These are phyloP conservation scores for Drosophila borborema DNA, from an alignment of 2,888 invertebrate species.

Conservation along the genomic window DNA sequence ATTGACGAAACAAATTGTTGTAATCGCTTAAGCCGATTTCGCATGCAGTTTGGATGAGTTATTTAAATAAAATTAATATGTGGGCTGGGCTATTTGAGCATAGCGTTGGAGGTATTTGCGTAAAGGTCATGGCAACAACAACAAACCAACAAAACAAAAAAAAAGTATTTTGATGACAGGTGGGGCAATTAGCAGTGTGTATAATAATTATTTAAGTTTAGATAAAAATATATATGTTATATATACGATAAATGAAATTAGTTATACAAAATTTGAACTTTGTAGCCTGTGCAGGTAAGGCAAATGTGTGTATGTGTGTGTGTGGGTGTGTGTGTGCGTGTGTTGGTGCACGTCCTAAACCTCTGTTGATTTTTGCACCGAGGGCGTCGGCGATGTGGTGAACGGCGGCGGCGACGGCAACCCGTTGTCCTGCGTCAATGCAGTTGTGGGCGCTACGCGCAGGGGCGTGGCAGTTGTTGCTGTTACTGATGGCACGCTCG, in stretches of 20 bases:
- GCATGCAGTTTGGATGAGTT: slow-evolving; percentile 21
- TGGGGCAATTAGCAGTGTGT: slow-evolving; percentile 36
- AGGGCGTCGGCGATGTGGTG: slow-evolving; percentile 84
- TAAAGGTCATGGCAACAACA: slow-evolving; percentile 54
- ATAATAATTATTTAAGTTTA: slow-evolving; percentile 41
- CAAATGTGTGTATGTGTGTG: slow-evolving; percentile 11
- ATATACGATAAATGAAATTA: slow-evolving; percentile 45
- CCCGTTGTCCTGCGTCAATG: slow-evolving; percentile 83
- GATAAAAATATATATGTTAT: slow-evolving; percentile 17
- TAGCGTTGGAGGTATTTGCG: slow-evolving; percentile 25
- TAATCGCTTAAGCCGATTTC: slow-evolving; percentile 5
- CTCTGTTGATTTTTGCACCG: slow-evolving; percentile 84
- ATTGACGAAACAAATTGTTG: slow-evolving; percentile 22
- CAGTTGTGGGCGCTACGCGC: slow-evolving; percentile 64
- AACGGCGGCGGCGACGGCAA: slow-evolving; percentile 81
- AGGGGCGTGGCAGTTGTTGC: slow-evolving; percentile 41
- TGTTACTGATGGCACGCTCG: slow-evolving; percentile 57
- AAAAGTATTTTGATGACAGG: slow-evolving; percentile 40
- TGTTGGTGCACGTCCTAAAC: slow-evolving; percentile 72
- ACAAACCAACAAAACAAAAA: slow-evolving; percentile 4
- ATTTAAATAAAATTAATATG: slow-evolving; percentile 26
- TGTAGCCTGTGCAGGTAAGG: slow-evolving; percentile 61
- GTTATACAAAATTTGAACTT: slow-evolving; percentile 77
- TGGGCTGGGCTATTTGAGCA: slow-evolving; percentile 36
- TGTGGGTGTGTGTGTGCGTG: slow-evolving; percentile 13